Base-by-base conservation (phyloP, 2,888 invertebrate genomes). In the Himalopsyche tibetana region DNA sequence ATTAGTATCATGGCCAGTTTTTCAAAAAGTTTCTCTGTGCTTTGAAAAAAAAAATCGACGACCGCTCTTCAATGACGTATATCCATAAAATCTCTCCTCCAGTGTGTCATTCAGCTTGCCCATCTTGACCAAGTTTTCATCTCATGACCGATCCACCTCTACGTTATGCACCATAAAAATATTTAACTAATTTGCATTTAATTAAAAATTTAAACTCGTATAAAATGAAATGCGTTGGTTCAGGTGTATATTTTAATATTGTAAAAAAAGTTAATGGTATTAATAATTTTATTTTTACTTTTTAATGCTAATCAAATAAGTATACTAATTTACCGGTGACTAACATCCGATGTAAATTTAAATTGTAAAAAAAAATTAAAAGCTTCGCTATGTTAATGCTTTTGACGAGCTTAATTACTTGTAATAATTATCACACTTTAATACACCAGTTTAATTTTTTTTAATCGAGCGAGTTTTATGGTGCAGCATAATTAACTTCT, bases 401-500 rank as follows among this genome's bases (percentile, higher is more conserved):
- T 63, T 63, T 63, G 63, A 63, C 63, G 63, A 28, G 63, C 63
- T 63, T 17, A 63, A 63, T 63, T 19, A 63, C 19, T 63, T 28
- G 28, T 81, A 51, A 81, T 45, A 81, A 81, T 81, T 45, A 81
- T 81, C 81, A 81, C 81, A 40, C 45, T 80, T 80, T 80, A 40
- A 80, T 38, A n/a, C 40, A 15, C 81, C 51, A n/a, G 40, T 11
- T 45, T 81, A 80, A 80, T 80, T 38, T 80, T 80, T 80, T 42
- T 38, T n/a, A 80, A 80, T 80, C 36, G 80, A 42, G 85, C 79
- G 15, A 63, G 5, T 40, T 82, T 83, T 83, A 69, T 74, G 83
- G 5, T 83, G 83, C 83, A 83, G 83, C 28, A n/a, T 85, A 80
- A 87, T 84, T 63, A 85, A 87, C 81, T 85, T 79, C 63, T 63